Conservation (phyloP, 2,797 vertebrate genomes). For the Sebastes nivosus region DNA sequence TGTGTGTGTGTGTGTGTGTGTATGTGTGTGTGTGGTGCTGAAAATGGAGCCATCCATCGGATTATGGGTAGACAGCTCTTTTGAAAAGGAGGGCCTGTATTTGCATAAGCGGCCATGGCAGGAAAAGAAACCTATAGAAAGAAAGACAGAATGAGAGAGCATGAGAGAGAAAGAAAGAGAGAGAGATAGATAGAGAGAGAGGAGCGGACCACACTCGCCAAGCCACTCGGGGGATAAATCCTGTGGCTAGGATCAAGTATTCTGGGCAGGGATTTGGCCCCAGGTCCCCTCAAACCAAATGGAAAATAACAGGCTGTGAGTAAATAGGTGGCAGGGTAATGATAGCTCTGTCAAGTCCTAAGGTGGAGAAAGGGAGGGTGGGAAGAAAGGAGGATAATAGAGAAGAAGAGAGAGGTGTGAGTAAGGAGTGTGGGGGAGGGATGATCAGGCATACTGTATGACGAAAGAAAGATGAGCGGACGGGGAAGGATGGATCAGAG, state of each 20-base stretch:
- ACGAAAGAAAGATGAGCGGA: constrained; percentile 13
- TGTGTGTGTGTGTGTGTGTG: constrained; percentile 13
- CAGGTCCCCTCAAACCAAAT: constrained; percentile 68
- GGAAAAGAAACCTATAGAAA: constrained; percentile 43
- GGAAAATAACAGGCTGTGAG: constrained; percentile 76
- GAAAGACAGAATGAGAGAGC: constrained; percentile 41
- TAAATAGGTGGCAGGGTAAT: constrained; percentile 76
- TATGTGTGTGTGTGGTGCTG: constrained; percentile 35
- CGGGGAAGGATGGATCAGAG: background rate
- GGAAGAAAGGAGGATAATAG: constrained; percentile 16
- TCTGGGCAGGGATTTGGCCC: constrained; percentile 70
- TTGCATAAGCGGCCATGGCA: constrained; percentile 77
- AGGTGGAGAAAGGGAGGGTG: constrained; percentile 45
- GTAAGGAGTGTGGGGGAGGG: background rate
- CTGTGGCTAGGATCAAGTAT: constrained; percentile 69
- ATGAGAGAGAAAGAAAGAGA: constrained; percentile 3
- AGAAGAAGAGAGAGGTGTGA: constrained; percentile 12
- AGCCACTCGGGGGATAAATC: constrained; percentile 68
- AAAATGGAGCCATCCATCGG: constrained; percentile 81
- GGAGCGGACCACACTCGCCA: constrained; percentile 59
- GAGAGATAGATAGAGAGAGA: background rate
- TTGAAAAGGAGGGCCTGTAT: constrained; percentile 72
- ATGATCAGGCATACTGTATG: constrained; percentile 7
- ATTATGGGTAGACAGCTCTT: constrained; percentile 80
- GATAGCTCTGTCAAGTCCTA: constrained; percentile 72